phyloP scores from a whole-genome alignment of 2,797 vertebrate genomes.

The Eupleurogrammus muticus region DNA sequence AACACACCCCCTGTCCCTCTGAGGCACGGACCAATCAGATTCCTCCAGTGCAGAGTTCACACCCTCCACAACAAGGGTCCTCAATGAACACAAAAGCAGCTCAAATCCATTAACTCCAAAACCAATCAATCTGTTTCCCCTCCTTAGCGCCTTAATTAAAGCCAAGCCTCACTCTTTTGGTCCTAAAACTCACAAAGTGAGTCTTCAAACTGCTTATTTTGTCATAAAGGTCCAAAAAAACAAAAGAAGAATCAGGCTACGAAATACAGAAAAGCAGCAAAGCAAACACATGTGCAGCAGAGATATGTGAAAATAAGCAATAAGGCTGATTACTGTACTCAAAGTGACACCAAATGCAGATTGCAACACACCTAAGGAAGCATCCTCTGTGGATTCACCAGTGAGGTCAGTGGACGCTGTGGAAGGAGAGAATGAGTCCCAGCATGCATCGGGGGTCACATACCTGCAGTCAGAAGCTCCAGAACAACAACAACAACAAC shows the following conservation, averaged over 20 bases:
- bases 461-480: conserved; percentile 39
- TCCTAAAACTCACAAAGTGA: background rate
- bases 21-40: conserved; percentile 50
- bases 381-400: background rate
- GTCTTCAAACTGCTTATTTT: background rate
- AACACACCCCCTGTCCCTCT: conserved; percentile 25
- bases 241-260: background rate
- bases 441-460: conserved; percentile 10
- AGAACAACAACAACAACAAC: background rate
- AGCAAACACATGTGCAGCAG: background rate
- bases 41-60: conserved; percentile 18
- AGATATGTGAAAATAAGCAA: background rate
- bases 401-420: background rate
- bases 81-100: background rate
- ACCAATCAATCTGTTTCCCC: background rate
- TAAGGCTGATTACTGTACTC: too few species aligned
- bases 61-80: conserved; percentile 40
- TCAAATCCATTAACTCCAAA: too few species aligned
- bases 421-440: background rate
- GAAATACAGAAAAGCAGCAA: background rate
- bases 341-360: background rate
- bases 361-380: background rate
- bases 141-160: background rate
- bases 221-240: background rate
- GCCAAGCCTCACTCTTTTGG: rapidly evolving